These are phyloP conservation scores for Orthonyx spaldingii DNA, from an alignment of 2,113 vertebrate genomes.

Conservation along the genomic window DNA sequence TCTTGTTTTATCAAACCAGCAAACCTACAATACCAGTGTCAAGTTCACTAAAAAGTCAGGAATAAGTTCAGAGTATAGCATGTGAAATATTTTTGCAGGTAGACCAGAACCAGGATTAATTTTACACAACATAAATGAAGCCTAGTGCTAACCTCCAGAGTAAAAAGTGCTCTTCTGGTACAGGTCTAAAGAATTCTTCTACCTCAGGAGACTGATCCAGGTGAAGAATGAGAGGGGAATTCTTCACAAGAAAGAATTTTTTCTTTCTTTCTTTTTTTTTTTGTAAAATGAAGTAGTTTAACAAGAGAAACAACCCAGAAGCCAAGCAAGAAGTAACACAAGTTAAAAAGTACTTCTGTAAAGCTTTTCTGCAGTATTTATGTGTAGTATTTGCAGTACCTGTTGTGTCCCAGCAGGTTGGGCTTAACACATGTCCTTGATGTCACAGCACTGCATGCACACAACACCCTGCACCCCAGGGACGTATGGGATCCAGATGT, in stretches of 20 bases:
- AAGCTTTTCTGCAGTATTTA: not conserved
- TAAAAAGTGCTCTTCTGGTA: not conserved
- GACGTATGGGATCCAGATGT: not conserved
- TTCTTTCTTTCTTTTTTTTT: not conserved
- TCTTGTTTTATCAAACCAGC: not conserved
- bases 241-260: not conserved
- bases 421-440: rapidly evolving
- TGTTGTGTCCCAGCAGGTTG: not conserved
- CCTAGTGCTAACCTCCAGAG: not conserved
- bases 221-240: not conserved
- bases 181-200: not conserved
- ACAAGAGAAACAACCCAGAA: not conserved
- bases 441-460: not conserved
- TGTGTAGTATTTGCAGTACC: not conserved
- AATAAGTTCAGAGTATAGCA: not conserved
- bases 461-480: not conserved
- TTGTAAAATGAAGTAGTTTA: not conserved
- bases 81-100: not conserved
- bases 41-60: not conserved
- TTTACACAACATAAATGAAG: not conserved
- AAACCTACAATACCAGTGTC: not conserved
- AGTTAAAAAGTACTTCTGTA: not conserved
- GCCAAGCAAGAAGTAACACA: not conserved
- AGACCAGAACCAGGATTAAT: not conserved
- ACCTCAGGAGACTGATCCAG: not conserved